Evolutionary conservation across 2,888 invertebrate genomes (phyloP), one percentile per base, ranked within the genome.

Genomic region (Chymomyza caudatula): DNA sequence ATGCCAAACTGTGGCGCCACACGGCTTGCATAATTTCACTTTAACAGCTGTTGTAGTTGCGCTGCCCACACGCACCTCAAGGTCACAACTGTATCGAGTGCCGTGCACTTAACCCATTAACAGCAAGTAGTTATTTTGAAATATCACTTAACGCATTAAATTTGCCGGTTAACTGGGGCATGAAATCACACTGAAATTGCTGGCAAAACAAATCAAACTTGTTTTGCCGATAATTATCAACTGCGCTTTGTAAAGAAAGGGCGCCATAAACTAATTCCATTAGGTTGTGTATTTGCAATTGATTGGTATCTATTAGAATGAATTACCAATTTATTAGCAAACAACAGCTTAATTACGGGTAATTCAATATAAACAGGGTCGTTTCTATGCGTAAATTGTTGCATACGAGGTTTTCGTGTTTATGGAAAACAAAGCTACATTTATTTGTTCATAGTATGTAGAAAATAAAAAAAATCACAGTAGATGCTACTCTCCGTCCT

Each of bases 311-410:
- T 37, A 13, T 37, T 37, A 37, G 29, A 37, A 37, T 37, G 19
- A 51, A 22, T 51, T 20, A 51, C 15, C 20, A 20, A 51, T 51
- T 19, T 19, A 51, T 51, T 51, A 6, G 19, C 22, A 57, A 43
- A 67, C 53, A 29, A 51, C 67, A 63, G 47, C 43, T 44, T 59
- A 61, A 63, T 71, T 37, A 57, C 56, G 11, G 44, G 20, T 37
- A 37, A 37, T 37, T 37, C 29, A 37, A 37, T 37, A 37, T 37
- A 37, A 37, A 37, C 29, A 37, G 29, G 29, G 29, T 37, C 29
- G 11, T 37, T 47, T 47, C 15, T 47, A 47, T 19, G 47, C 15
- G 15, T 47, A 11, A 47, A 19, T 19, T 5, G 19, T 47, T 47
- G 15, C 17, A 13, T 13, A 19, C 51, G 22, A 20, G 19, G 20